A percentile compares a stretch with the other conserved stretches of the same genome.
phyloP scores from a whole-genome alignment of 35 echinoderm and acorn worm genomes.

The Lytechinus variegatus region DNA sequence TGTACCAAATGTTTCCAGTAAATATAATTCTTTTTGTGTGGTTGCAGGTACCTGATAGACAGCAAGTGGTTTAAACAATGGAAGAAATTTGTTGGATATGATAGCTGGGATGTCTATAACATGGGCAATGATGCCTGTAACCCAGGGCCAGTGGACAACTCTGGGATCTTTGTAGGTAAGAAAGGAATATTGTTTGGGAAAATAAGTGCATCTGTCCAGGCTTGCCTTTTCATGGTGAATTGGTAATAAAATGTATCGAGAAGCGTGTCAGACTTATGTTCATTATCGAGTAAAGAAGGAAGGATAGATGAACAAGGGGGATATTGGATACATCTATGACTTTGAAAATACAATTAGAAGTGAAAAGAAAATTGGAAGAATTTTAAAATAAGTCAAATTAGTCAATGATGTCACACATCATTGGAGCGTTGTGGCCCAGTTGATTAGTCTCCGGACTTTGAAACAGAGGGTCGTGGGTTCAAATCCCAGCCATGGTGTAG shows the following conservation, averaged over 20 bases:
- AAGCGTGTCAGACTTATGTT: neutral
- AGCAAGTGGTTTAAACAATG: conserved; percentile 99
- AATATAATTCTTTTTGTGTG: neutral
- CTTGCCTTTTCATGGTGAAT: neutral
- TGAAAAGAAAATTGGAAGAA: too few species aligned
- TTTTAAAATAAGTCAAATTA: too few species aligned
- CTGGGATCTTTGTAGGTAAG: conserved; percentile 86
- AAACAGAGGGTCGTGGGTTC: too few species aligned
- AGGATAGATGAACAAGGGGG: too few species aligned
- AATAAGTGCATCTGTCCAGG: neutral
- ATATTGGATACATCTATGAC: too few species aligned
- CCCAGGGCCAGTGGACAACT: conserved; percentile 96
- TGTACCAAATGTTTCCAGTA: too few species aligned
- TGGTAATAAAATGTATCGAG: neutral
- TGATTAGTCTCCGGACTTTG: too few species aligned
- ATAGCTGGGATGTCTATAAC: conserved; percentile 94
- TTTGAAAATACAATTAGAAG: too few species aligned
- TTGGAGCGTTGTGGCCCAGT: too few species aligned
- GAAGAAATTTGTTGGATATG: conserved; percentile 99
- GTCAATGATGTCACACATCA: too few species aligned
- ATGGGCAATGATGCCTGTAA: conserved; percentile 78
- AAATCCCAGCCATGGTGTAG: too few species aligned
- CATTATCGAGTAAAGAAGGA: too few species aligned
- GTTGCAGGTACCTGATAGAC: conserved; percentile 89
- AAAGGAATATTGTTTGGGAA: neutral